Percentiles rank a stretch among this genome's conserved stretches.
phyloP scores from a whole-genome alignment of 2,113 vertebrate genomes.

The Oxyruncus cristatus region DNA sequence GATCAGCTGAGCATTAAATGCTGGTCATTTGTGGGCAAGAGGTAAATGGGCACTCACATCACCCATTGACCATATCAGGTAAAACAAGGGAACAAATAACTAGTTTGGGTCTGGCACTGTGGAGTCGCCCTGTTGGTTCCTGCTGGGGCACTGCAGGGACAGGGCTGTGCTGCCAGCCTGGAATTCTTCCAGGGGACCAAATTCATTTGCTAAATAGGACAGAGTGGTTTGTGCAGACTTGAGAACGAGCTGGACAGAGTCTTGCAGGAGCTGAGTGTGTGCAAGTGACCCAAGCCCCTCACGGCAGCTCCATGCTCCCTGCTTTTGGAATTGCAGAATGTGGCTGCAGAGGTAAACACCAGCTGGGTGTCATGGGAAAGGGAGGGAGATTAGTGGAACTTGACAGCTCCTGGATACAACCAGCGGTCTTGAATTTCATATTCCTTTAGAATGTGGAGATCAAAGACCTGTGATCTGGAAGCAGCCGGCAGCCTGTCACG shows the following conservation, averaged over 20 bases:
- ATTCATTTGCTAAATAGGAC: not conserved
- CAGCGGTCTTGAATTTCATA: not conserved
- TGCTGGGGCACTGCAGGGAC: not conserved
- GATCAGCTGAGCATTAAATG: not conserved
- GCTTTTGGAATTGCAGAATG: not conserved
- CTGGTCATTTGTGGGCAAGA: not conserved
- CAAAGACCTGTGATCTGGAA: not conserved
- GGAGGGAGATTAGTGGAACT: not conserved
- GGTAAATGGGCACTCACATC: not conserved
- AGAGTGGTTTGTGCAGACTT: not conserved
- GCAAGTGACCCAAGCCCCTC: not conserved
- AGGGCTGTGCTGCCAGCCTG: not conserved
- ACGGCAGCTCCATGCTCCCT: fast-evolving
- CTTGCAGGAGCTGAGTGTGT: not conserved
- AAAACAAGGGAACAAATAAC: not conserved
- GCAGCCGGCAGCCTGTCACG: not conserved
- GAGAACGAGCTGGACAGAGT: not conserved
- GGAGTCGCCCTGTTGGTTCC: not conserved
- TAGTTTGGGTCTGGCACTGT: not conserved
- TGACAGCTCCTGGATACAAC: not conserved
- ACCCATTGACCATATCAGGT: not conserved
- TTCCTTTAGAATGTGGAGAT: conserved; percentile 5
- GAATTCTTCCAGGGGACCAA: not conserved
- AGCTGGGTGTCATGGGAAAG: conserved; percentile 14
- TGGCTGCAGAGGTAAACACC: conserved; percentile 6